Evolutionary conservation across 2,888 invertebrate species (phyloP).

Genomic region (Heterodera filipjevi): DNA sequence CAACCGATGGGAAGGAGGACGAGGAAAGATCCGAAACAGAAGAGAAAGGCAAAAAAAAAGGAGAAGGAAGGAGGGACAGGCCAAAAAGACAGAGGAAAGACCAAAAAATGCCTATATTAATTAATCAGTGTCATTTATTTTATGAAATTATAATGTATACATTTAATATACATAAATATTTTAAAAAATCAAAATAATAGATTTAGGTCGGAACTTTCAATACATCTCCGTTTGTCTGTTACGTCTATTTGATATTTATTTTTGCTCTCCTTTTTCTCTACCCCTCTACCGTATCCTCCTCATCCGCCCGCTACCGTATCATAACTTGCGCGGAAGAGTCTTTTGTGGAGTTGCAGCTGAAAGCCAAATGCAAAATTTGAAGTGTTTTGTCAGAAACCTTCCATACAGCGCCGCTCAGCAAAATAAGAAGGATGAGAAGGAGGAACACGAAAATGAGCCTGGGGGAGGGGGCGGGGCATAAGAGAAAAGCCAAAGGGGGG

Average conservation of each 20-base stretch:
- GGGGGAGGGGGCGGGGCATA: neutral
- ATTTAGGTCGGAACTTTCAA: no score
- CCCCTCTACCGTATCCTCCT: neutral
- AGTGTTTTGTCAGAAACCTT: slow-evolving; percentile 53
- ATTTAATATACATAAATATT: no score
- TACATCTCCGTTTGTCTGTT: no score
- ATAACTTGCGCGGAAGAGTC: slow-evolving; percentile 61
- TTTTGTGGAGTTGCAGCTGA: slow-evolving; percentile 54
- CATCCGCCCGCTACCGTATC: slow-evolving; percentile 33
- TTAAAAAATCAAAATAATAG: no score
- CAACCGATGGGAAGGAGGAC: no score
- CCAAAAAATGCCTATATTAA: neutral
- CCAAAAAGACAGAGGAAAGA: neutral
- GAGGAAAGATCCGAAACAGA: neutral
- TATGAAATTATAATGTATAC: no score
- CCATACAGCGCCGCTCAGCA: slow-evolving; percentile 62
- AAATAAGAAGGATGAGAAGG: slow-evolving; percentile 62
- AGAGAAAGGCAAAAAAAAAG: neutral
- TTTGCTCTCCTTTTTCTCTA: neutral
- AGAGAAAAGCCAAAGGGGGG: slow-evolving; percentile 3
- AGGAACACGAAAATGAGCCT: slow-evolving; percentile 53
- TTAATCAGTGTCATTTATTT: no score
- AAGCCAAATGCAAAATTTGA: neutral
- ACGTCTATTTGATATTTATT: neutral
- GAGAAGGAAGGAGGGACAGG: neutral